phyloP scores from a whole-genome alignment of 2,797 vertebrate genomes.

The Sebastes nivosus region DNA sequence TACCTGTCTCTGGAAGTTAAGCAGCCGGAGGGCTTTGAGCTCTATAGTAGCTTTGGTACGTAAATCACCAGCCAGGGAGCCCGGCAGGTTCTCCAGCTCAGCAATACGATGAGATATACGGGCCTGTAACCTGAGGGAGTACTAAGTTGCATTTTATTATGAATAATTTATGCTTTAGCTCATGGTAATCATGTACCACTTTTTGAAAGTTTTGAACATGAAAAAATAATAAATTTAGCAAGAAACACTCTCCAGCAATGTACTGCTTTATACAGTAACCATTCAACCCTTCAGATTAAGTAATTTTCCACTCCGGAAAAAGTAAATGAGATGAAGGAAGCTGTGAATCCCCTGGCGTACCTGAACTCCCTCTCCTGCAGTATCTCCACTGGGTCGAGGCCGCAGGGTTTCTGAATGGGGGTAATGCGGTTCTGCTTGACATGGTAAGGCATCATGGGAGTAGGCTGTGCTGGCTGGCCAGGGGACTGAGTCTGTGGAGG shows the following conservation, averaged over 20 bases:
- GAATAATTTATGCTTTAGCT: neutral
- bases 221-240: neutral
- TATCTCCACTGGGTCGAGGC: slow-evolving; percentile 94
- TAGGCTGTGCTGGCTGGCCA: slow-evolving; percentile 90
- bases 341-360: slow-evolving; percentile 61
- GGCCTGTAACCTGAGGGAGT: slow-evolving; percentile 87
- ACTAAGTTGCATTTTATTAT: neutral
- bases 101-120: slow-evolving; percentile 96
- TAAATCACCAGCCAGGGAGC: slow-evolving; percentile 93
- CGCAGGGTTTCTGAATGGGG: slow-evolving; percentile 95
- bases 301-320: neutral
- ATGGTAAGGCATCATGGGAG: slow-evolving; percentile 92
- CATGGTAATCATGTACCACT: neutral
- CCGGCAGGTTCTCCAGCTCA: slow-evolving; percentile 95
- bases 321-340: neutral
- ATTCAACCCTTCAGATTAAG: neutral
- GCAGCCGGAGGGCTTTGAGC: slow-evolving; percentile 93
- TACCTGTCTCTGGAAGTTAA: slow-evolving; percentile 98
- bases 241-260: neutral
- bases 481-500: slow-evolving; percentile 96
- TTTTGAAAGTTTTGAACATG: neutral
- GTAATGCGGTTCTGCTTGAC: slow-evolving; percentile 94
- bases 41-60: slow-evolving; percentile 98
- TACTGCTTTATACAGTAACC: neutral
- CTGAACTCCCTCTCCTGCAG: slow-evolving; percentile 96